phyloP scores from a whole-genome alignment of 2,888 invertebrate genomes.

The Drosophila melanosoma region DNA sequence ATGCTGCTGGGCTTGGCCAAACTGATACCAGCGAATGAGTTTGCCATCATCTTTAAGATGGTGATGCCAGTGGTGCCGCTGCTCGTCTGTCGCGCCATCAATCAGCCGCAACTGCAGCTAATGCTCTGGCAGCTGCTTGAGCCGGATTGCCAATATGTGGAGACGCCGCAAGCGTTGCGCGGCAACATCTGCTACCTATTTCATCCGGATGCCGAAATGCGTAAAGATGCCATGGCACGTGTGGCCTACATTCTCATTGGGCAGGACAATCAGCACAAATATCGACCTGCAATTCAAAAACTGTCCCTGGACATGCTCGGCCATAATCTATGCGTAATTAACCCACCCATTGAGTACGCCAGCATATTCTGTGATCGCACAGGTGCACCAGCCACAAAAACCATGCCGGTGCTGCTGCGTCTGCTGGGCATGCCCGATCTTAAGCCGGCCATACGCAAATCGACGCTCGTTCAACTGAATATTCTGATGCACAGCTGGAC shows the following conservation, averaged over 20 bases:
- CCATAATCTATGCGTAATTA: constrained; percentile 74
- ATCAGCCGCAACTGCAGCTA: constrained; percentile 35
- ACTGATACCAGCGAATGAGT: constrained; percentile 61
- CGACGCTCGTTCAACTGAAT: constrained; percentile 64
- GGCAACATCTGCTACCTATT: constrained; percentile 81
- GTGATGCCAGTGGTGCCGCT: constrained; percentile 72
- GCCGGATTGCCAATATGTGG: constrained; percentile 72
- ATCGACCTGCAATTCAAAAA: constrained; percentile 62
- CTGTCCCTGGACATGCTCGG: constrained; percentile 71
- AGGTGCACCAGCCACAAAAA: constrained; percentile 18
- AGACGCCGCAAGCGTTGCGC: constrained; percentile 64
- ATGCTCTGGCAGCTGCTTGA: constrained; percentile 71
- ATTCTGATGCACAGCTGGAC: constrained; percentile 72
- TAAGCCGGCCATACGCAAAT: constrained; percentile 80
- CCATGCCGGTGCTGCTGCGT: constrained; percentile 71
- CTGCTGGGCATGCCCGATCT: constrained; percentile 76
- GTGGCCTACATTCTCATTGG: constrained; percentile 71
- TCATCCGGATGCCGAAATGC: constrained; percentile 60
- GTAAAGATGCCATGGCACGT: constrained; percentile 75
- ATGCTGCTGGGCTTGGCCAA: constrained; percentile 77
- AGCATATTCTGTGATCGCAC: constrained; percentile 67
- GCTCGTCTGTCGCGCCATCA: constrained; percentile 64
- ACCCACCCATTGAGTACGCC: constrained; percentile 61
- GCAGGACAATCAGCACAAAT: constrained; percentile 51
- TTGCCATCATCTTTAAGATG: constrained; percentile 68